Percentiles rank a stretch among this genome's conserved stretches.
Evolutionary conservation across 2,797 vertebrate species (phyloP).

Genomic region (Hippocampus kuda): DNA sequence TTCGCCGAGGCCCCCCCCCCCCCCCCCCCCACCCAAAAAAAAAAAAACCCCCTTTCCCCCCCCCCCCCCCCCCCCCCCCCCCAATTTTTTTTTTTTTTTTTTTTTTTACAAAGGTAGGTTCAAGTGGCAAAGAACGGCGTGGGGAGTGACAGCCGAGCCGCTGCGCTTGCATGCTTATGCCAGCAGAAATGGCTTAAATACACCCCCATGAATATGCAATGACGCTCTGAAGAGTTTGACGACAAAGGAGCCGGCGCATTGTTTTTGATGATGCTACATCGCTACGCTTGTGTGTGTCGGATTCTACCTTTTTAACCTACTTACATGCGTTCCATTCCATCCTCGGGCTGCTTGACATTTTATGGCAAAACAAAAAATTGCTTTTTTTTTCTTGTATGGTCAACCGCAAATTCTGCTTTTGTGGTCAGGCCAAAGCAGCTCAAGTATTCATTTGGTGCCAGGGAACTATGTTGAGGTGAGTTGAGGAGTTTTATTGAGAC

Average conservation of each 20-base stretch:
- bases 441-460: too few relatives aligned
- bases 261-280: constrained; percentile 62
- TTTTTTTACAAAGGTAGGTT: constrained; percentile 39
- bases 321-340: constrained; percentile 22
- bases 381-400: too few relatives aligned
- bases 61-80: constrained; percentile 1
- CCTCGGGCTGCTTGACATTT: background rate
- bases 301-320: constrained; percentile 46
- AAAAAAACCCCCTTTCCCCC: constrained; percentile 1
- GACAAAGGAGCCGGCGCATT: constrained; percentile 60
- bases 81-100: too few relatives aligned
- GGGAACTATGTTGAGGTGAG: too few relatives aligned
- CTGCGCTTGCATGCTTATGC: constrained; percentile 64
- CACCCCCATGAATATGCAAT: constrained; percentile 67
- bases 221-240: constrained; percentile 62
- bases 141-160: constrained; percentile 38
- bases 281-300: constrained; percentile 17
- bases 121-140: constrained; percentile 53
- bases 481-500: too few relatives aligned
- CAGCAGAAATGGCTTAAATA: constrained; percentile 72
- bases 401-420: too few relatives aligned
- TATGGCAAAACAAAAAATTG: too few relatives aligned
- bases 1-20: constrained; percentile 8
- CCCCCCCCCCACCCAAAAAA: too few relatives aligned
- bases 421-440: too few relatives aligned